Conservation (phyloP, 2,113 vertebrate genomes). For the Chrysochloris asiatica region DNA sequence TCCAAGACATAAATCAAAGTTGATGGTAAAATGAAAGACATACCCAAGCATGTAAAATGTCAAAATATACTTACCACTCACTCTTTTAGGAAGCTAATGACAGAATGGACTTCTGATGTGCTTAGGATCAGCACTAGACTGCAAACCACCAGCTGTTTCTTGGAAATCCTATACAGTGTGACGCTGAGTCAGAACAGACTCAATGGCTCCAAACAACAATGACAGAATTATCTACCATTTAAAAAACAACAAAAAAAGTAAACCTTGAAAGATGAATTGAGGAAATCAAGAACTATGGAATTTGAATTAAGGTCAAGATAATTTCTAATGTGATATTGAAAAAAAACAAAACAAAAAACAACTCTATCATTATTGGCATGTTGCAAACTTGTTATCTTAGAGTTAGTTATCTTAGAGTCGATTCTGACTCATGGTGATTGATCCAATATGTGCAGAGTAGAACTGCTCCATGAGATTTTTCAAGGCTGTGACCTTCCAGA, state of each 20-base stretch:
- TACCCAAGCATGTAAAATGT: not conserved
- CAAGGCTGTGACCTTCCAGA: no score
- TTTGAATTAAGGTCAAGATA: not conserved
- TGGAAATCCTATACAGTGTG: no score
- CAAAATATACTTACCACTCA: not conserved
- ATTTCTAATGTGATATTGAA: not conserved
- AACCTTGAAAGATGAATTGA: not conserved
- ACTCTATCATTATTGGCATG: not conserved
- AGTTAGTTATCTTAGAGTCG: no score
- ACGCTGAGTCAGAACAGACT: no score
- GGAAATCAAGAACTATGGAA: not conserved
- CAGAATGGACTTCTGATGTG: no score
- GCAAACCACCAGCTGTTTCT: no score
- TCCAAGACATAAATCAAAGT: not conserved
- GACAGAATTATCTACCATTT: not conserved
- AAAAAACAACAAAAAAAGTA: not conserved
- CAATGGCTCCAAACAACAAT: no score
- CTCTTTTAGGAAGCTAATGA: not conserved
- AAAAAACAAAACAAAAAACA: no score
- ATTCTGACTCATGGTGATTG: not conserved
- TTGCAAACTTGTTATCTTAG: no score
- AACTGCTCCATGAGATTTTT: no score
- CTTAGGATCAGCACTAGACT: no score
- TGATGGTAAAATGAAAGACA: not conserved
- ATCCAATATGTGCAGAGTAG: not conserved